Percentiles rank a stretch among this genome's conserved stretches.
Conservation (phyloP, 2,113 vertebrate genomes). For the Phaethornis superciliosus region DNA sequence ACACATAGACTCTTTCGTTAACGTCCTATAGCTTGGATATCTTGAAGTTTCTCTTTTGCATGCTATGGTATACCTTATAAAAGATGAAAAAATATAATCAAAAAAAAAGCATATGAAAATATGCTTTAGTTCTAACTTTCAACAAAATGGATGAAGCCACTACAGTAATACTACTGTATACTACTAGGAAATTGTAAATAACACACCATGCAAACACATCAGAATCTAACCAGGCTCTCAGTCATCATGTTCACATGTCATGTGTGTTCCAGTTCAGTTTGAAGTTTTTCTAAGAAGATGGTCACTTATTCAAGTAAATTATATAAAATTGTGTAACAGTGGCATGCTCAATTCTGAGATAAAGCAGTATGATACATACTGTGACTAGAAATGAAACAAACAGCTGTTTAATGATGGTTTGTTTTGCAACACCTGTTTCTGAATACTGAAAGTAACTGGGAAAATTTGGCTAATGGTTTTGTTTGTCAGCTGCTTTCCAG, state of each 20-base stretch:
- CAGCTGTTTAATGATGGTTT: constrained; percentile 33
- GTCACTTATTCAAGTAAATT: not conserved
- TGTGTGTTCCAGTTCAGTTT: not conserved
- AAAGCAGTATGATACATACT: not conserved
- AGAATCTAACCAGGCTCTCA: not conserved
- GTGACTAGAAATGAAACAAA: constrained; percentile 17
- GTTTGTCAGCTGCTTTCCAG: constrained; percentile 26
- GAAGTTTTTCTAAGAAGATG: not conserved
- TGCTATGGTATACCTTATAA: not conserved
- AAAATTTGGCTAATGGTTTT: constrained; percentile 51
- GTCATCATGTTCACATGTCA: not conserved
- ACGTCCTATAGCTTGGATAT: not conserved
- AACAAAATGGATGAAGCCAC: not conserved
- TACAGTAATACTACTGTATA: not conserved
- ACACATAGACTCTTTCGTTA: not conserved
- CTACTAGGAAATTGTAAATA: not conserved
- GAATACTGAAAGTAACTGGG: constrained; percentile 39
- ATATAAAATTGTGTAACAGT: not conserved
- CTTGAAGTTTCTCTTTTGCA: not conserved
- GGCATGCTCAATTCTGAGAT: not conserved
- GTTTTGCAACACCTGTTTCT: constrained; percentile 17
- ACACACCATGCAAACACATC: not conserved
- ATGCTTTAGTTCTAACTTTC: not conserved
- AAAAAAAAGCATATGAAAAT: not conserved
- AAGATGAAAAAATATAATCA: not conserved